These are phyloP conservation scores for Pollenia labialis DNA, from an alignment of 2,888 invertebrate genomes.

Conservation along the genomic window DNA sequence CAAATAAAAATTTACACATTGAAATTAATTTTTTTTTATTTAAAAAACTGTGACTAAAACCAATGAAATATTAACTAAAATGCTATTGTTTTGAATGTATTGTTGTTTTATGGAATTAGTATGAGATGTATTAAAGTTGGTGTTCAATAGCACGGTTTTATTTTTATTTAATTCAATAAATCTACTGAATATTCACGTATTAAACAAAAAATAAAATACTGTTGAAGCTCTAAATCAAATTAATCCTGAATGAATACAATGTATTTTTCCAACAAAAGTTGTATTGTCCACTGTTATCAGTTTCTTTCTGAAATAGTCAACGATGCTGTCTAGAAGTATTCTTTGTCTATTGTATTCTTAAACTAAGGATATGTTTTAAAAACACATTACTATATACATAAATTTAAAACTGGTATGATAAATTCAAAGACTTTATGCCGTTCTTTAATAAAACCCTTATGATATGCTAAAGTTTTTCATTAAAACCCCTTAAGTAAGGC, in stretches of 20 bases:
- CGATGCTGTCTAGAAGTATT: too few species aligned
- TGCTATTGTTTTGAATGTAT: background rate
- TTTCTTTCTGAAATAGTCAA: too few species aligned
- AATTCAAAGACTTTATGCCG: too few species aligned
- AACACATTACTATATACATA: too few species aligned
- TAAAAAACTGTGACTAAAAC: conserved; percentile 33
- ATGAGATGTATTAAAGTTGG: background rate
- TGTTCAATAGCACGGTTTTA: background rate
- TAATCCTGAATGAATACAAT: background rate
- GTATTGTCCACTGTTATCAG: too few species aligned
- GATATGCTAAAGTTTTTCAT: too few species aligned
- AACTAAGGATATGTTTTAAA: too few species aligned
- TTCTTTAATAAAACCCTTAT: too few species aligned
- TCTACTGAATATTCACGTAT: conserved; percentile 5
- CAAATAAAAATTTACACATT: background rate
- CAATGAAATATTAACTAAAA: conserved; percentile 35
- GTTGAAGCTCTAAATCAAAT: conserved; percentile 29
- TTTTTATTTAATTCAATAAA: conserved; percentile 35
- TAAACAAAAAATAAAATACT: background rate
- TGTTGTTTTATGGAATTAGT: background rate
- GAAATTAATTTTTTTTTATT: conserved; percentile 31
- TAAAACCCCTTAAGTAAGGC: too few species aligned
- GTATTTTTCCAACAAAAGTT: background rate
- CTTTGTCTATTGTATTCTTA: too few species aligned
- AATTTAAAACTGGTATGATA: too few species aligned